Percentiles rank a stretch among this genome's conserved stretches.
These are phyloP conservation scores for Ornithoptera alexandrae DNA, from an alignment of 2,888 invertebrate species.

Conservation along the genomic window DNA sequence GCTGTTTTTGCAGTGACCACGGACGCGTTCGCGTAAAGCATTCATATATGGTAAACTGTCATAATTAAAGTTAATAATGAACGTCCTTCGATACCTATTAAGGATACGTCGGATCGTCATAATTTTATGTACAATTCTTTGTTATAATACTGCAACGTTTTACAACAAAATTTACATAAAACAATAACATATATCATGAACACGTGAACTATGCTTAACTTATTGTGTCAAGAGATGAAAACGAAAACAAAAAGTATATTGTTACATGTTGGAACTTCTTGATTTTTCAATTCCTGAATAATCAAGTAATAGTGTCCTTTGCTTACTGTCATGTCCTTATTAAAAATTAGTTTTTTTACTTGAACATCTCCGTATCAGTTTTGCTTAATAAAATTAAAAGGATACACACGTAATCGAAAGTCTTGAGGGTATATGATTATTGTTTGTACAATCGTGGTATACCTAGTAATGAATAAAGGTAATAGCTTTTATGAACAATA, in stretches of 20 bases:
- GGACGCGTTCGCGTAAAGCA: constrained; percentile 60
- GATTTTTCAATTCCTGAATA: background rate
- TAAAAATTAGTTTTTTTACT: too few species aligned
- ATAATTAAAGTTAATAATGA: constrained; percentile 78
- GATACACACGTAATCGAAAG: too few species aligned
- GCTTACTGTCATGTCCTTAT: too few species aligned
- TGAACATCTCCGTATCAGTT: too few species aligned
- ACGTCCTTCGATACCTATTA: constrained; percentile 63
- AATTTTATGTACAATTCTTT: constrained; percentile 61
- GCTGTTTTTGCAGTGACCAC: constrained; percentile 57
- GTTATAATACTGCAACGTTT: constrained; percentile 30
- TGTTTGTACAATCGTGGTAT: too few species aligned
- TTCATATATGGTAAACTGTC: constrained; percentile 76
- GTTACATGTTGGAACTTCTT: background rate
- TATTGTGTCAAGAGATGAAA: background rate
- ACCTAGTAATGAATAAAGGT: too few species aligned
- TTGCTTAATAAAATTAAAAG: too few species aligned
- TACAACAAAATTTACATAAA: constrained; percentile 10
- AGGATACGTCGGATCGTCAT: constrained; percentile 65
- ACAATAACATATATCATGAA: background rate
- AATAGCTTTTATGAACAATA: too few species aligned
- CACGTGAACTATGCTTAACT: background rate
- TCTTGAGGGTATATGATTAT: too few species aligned
- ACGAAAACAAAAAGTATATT: background rate
- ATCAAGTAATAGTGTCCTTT: too few species aligned